Evolutionary conservation across 2,888 invertebrate genomes (phyloP), one percentile per base, ranked within the genome.

Genomic region (Dermolepida albohirtum): DNA sequence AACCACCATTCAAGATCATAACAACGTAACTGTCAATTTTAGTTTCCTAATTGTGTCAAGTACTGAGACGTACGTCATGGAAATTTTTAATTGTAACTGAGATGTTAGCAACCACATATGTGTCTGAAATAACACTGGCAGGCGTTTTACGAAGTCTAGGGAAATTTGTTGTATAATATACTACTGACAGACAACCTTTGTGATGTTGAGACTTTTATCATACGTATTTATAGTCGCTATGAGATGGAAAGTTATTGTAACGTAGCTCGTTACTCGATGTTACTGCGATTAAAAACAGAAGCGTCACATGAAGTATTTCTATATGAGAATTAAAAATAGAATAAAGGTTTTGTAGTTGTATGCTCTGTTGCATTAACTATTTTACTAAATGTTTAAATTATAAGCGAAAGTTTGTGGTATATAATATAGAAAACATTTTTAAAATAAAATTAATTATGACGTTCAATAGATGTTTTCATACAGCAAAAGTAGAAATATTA

Each of bases 21-120:
- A 62, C 59, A 62, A 52, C 34, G 51, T 47, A 69, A 69, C 69
- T 69, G 69, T 69, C 69, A 69, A 52, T 65, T 65, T 62, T 29
- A 49, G 47, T 59, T 29, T 27, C 27, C 39, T 66, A 69, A 69
- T 69, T 66, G 65, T 69, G 69, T 69, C 69, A 69, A 69, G 52
- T 51, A 55, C 69, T 69, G 27, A 22, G 65, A 69, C 65, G 44
- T 54, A 69, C 69, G 69, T 69, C 65, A 69, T 51, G 65, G 69
- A 69, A 62, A 62, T 62, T 62, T 62, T 14, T 4, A 44, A 43
- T 43, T 43, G 57, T 12, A 27, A 14, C 14, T 16, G 47, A 12
- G 6, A 16, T 47, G 17, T n/a, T 62, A 14, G 27, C 27, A 22
- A 5, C 34, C 17, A 34, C 34, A 29, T 27, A 16, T 62, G 16